Evolutionary conservation across 1,140 invertebrate genomes (phyloP).

Genomic region (Penaeus vannamei): DNA sequence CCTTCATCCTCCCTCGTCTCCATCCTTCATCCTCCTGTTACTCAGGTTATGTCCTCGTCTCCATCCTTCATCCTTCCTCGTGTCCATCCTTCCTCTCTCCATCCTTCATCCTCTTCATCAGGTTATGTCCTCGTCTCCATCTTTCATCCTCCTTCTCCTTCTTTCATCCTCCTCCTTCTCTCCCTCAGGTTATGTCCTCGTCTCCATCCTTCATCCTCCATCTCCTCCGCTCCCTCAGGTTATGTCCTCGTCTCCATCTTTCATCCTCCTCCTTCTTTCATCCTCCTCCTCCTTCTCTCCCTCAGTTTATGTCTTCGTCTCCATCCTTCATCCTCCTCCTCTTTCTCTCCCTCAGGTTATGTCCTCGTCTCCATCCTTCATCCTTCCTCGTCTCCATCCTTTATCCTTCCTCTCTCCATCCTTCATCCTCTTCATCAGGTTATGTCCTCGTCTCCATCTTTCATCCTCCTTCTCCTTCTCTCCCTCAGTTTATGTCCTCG

Average conservation of each 20-base stretch:
- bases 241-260: constrained; percentile 60
- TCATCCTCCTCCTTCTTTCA: too few species aligned
- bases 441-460: constrained; percentile 60
- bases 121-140: constrained; percentile 63
- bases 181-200: constrained; percentile 62
- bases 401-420: too few species aligned
- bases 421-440: constrained; percentile 41
- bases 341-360: constrained; percentile 40
- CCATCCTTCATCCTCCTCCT: background rate
- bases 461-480: too few species aligned
- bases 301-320: constrained; percentile 63
- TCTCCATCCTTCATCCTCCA: background rate
- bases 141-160: background rate
- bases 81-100: too few species aligned
- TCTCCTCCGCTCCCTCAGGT: constrained; percentile 16
- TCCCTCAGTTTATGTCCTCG: too few species aligned
- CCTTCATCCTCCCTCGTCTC: background rate
- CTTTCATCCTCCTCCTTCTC: too few species aligned
- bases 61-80: too few species aligned
- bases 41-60: too few species aligned
- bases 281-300: background rate
- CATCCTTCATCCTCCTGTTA: too few species aligned
- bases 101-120: background rate
- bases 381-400: too few species aligned
- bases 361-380: constrained; percentile 50